Evolutionary conservation across 2,888 invertebrate genomes (phyloP), one percentile per base, ranked within the genome.

Genomic region (Dascillus cervinus): DNA sequence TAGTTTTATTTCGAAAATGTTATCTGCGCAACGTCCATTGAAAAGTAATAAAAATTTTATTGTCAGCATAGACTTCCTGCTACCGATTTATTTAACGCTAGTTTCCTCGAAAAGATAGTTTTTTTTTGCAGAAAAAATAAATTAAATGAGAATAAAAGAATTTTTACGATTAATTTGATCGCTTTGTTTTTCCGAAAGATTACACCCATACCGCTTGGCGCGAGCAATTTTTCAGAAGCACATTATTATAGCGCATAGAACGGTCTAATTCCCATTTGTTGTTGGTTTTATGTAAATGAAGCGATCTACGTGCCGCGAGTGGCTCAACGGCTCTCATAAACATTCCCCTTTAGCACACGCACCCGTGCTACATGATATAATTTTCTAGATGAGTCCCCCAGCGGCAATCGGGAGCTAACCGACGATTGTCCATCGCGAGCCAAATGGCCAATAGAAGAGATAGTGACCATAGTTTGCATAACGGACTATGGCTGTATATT

Each of bases 391-490:
- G 52, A 49, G 50, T 55, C 60, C 61, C 59, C 44, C 40, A 50
- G 47, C 47, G 54, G 44, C 56, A 50, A 53, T 59, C 54, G 50
- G 43, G 44, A 52, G 49, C 56, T 56, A 56, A 56, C 58, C 57
- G 59, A 54, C 59, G 55, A 61, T 59, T 58, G 58, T 58, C 60
- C 60, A 59, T 57, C 55, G 53, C 53, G 44, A 45, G 47, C 47
- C 51, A 52, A 57, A 58, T 53, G 55, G 56, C 53, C 58, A 53
- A 60, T 57, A 52, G 49, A 51, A 53, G 56, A 58, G 57, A 60
- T 59, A 57, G 56, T 54, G 48, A 54, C 54, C 55, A 52, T 59
- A 57, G 58, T 62, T 62, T 60, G 61, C 61, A 62, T 62, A 62
- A 62, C 60, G 50, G 54, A 50, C 52, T 52, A 55, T 56, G 49